Percentiles rank a stretch among this genome's conserved stretches.
Conservation (phyloP, 2,888 invertebrate species). For the Nasonovia ribisnigri region DNA sequence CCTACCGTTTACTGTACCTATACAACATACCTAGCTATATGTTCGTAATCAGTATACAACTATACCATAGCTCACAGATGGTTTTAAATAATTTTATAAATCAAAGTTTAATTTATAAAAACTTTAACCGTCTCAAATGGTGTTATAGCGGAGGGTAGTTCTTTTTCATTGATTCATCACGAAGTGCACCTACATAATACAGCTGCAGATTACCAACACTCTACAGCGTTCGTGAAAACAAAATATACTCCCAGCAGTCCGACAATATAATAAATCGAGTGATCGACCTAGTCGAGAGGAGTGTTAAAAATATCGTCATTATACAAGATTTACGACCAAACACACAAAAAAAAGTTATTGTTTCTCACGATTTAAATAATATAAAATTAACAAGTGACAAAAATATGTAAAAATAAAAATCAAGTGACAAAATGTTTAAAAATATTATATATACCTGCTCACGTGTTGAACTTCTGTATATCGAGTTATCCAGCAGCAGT, state of each 20-base stretch:
- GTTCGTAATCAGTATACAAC: background rate
- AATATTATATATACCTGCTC: background rate
- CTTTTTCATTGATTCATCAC: background rate
- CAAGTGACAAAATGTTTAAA: background rate
- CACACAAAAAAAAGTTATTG: background rate
- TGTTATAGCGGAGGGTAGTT: background rate
- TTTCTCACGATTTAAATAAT: background rate
- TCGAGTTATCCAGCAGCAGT: conserved; percentile 22
- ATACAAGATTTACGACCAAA: background rate
- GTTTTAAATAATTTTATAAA: background rate
- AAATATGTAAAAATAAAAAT: background rate
- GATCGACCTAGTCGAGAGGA: background rate
- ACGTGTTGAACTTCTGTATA: background rate
- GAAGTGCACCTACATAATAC: background rate
- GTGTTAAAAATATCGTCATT: background rate
- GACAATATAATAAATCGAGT: background rate
- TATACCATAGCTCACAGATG: background rate
- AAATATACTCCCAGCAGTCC: background rate
- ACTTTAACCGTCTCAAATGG: background rate
- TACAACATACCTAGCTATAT: background rate
- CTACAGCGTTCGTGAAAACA: background rate
- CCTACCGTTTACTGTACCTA: background rate
- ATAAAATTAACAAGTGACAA: background rate
- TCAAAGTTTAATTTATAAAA: background rate
- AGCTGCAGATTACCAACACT: no score